Percentiles rank a stretch among this genome's conserved stretches.
Evolutionary conservation across 2,113 vertebrate species (phyloP).

Genomic region (Jaculus jaculus): DNA sequence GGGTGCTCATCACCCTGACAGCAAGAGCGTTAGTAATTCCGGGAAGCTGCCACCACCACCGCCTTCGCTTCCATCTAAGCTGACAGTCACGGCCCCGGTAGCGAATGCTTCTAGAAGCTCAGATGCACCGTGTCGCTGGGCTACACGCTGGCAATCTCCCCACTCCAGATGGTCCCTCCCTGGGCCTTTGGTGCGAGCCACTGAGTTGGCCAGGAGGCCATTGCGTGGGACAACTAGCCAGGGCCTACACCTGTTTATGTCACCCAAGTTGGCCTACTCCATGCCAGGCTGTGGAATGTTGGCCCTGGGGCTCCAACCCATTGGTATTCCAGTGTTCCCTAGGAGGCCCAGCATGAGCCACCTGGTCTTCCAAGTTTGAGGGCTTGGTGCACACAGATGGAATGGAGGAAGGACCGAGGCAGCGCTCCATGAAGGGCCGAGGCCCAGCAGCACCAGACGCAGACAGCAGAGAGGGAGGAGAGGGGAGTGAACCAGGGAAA

Average conservation of each 20-base stretch:
- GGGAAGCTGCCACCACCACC: accelerated
- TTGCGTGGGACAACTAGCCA: not conserved
- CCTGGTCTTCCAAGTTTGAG: not conserved
- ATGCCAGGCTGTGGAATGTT: conserved; percentile 57
- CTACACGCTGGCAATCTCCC: not conserved
- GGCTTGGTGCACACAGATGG: not conserved
- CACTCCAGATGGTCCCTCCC: conserved; percentile 56
- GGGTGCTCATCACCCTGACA: not conserved
- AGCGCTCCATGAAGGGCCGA: not conserved
- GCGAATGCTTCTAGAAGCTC: not conserved
- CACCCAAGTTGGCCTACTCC: not conserved
- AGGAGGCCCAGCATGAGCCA: not conserved
- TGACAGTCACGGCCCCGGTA: accelerated
- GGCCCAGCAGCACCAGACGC: not conserved
- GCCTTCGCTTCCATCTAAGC: not conserved
- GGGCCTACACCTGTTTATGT: not conserved
- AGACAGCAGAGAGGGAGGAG: not conserved
- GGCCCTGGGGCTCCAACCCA: not conserved
- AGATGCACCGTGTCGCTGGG: not conserved
- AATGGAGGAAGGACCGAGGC: not conserved
- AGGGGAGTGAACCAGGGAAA: accelerated
- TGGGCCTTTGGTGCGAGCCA: not conserved
- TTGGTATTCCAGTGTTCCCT: not conserved
- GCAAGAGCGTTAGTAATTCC: not conserved
- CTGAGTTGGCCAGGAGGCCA: not conserved